Evolutionary conservation across 2,888 invertebrate genomes (phyloP), one percentile per base, ranked within the genome.

Genomic region (Callyntrura guangdongensis): DNA sequence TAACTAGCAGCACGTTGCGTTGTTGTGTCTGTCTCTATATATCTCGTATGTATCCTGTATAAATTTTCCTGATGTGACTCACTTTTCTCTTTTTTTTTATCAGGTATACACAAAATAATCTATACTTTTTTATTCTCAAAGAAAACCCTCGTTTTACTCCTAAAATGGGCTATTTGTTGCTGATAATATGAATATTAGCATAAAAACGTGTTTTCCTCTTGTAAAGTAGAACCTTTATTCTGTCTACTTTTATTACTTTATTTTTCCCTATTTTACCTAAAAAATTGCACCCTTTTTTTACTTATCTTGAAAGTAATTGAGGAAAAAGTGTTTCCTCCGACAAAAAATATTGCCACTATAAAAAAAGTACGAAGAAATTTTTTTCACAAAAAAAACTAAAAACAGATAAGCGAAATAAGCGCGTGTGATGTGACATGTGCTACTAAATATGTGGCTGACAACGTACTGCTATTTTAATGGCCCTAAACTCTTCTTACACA

Each of bases 211-310:
- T 77, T 79, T 86, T 81, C 77, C 72, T 82, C 79, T 87, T 61
- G n/a, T 69, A 45, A 82, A 36, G 36, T 36, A 36, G 67, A 56
- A 36, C 69, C 36, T 36, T 53, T 72, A 47, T 67, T 67, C 25
- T 53, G 27, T 27, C 45, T 88, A 56, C 49, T 36, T 87, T 88
- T 87, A 79, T 67, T 79, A 77, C 49, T 74, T 25, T 84, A 84
- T 59, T 86, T 59, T 27, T n/a, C 81, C 20, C 53, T 74, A 47
- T 27, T 79, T 77, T 27, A 47, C 79, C 47, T 47, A 25, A 77
- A 82, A 90, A 81, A 90, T 90, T 90, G 86, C 90, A 90, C 90
- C 90, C 90, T 86, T 90, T 90, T n/a, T 84, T 72, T 36, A 86
- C 61, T 45, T 87, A 61, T 89, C 77, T 77, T 11, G 72, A 74